These are phyloP conservation scores for Monochamus alternatus DNA, from an alignment of 2,888 invertebrate genomes.

Conservation along the genomic window DNA sequence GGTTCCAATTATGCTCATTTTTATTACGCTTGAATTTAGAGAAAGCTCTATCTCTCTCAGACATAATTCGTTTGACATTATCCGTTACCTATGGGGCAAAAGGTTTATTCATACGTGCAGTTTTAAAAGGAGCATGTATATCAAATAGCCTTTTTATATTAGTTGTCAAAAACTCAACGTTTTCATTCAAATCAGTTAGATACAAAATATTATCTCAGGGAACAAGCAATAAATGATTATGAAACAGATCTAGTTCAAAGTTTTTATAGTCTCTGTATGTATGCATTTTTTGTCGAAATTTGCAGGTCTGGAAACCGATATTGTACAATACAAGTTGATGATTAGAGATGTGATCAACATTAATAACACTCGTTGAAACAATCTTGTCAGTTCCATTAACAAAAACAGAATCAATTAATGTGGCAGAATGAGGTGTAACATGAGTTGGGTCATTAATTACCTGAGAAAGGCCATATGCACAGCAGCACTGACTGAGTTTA, in stretches of 20 bases:
- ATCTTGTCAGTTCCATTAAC: background rate
- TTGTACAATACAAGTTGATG: background rate
- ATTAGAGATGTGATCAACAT: constrained; percentile 1
- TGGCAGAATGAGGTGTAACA: background rate
- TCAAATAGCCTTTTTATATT: constrained; percentile 27
- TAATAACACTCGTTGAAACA: background rate
- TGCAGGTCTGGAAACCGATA: background rate
- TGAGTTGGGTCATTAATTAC: constrained; percentile 2
- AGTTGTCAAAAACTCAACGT: constrained; percentile 13
- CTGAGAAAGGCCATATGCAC: background rate
- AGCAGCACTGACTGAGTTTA: background rate
- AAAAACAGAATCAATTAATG: constrained; percentile 4
- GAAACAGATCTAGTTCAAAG: constrained; percentile 18
- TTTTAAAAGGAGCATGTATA: constrained; percentile 29
- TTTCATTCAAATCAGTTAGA: constrained; percentile 22
- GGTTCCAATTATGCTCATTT: background rate
- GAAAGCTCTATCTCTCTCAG: constrained; percentile 15
- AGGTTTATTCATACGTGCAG: constrained; percentile 35
- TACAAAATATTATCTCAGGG: constrained; percentile 27
- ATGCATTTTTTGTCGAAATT: background rate
- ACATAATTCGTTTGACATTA: constrained; percentile 24
- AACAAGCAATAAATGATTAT: constrained; percentile 13
- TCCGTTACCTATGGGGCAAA: constrained; percentile 36
- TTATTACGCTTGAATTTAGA: background rate
- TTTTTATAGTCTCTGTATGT: constrained; percentile 30